These are phyloP conservation scores for Chrysemys picta DNA, from an alignment of 2,113 vertebrate genomes.

Conservation along the genomic window DNA sequence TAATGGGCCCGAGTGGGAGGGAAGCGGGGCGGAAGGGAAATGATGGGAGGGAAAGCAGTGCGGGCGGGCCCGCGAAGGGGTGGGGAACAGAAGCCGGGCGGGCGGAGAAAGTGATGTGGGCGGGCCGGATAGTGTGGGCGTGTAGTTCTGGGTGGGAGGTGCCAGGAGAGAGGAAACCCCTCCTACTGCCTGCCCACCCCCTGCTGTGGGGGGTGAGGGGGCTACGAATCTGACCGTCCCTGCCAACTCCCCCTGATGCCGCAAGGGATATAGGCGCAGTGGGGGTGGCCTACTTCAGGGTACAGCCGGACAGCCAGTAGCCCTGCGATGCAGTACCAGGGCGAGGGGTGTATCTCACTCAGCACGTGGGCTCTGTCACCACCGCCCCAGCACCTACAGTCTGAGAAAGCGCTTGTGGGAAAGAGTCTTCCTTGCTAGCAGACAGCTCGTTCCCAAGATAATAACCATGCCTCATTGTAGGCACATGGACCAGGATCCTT, in stretches of 20 bases:
- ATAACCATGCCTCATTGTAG: neutral
- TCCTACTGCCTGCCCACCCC: neutral
- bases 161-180: neutral
- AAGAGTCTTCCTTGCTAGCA: neutral
- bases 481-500: neutral
- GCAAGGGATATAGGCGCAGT: neutral
- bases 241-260: neutral
- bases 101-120: neutral
- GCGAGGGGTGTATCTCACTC: no score
- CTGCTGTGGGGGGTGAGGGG: neutral
- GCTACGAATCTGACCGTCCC: neutral
- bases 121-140: neutral
- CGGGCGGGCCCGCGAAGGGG: slow-evolving; percentile 1
- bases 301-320: no score
- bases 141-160: neutral
- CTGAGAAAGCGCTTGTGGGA: neutral
- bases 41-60: neutral
- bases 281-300: neutral
- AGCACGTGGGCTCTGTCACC: no score
- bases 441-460: neutral
- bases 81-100: neutral
- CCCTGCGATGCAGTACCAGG: no score
- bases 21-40: neutral
- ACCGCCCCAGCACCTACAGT: no score
- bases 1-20: no score